Base-by-base conservation (phyloP, 2,113 vertebrate genomes). In the Nerophis lumbriciformis region DNA sequence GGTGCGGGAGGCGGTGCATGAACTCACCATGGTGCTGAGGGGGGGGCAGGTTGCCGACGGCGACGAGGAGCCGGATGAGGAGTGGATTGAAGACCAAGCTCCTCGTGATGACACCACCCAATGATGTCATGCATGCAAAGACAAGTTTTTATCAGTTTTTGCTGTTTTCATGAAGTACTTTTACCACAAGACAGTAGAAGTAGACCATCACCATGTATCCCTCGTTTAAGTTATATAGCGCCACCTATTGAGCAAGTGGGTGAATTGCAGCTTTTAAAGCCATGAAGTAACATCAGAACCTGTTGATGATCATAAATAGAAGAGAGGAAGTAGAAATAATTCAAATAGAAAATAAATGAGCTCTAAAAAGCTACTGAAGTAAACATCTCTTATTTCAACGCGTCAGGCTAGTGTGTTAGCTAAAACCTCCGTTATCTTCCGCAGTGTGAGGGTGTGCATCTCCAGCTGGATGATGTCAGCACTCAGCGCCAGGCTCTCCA, bases 361-460 rank as follows among this genome's bases (percentile, higher is more conserved):
- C 38, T 39, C 6, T 1, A 12, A 45, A 45, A 45, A 45, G 4
- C 9, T 4, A 11, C 11, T 45, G 6, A 45, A 45, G 11, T 45
- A 45, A 12, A 12, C 12, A 8, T 39, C 10, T 45, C 42, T 45
- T 45, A 45, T 45, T 45, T 45, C 42, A 45, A 45, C 42, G 11
- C 10, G 5, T 45, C 42, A 12, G 42, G 42, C 42, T 45, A 45
- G 12, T 5, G 12, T 45, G 10, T 45, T 12, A 45, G 42, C 42
- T 45, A 45, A 44, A 44, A 45, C 5, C 10, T 11, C 42, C 42
- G 5, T 45, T 3, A 6, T 45, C 11, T 45, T 45, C 42, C 42
- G 5, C 73, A 99, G 96, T 94, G 93, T 78, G 87, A 90, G 76
- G 87, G 90, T 49, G 76, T 88, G 66, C 89, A 88, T 78, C 82